phyloP scores from a whole-genome alignment of 2,113 vertebrate genomes.

The Cryptomyrus ogoouensis region DNA sequence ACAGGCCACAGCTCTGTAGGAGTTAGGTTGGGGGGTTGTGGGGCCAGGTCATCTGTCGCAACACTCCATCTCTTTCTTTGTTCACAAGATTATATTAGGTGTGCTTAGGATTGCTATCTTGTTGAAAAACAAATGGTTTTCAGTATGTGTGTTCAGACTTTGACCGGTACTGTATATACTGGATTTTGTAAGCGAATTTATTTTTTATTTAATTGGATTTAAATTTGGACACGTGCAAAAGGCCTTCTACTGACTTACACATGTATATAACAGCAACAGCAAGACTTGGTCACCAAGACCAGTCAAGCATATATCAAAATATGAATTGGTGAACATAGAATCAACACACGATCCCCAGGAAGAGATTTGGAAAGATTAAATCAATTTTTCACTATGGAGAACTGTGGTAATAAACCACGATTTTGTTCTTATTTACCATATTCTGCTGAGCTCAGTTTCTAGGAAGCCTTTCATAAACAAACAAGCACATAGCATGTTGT shows the following conservation, averaged over 20 bases:
- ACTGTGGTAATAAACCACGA: background rate
- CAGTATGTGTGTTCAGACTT: background rate
- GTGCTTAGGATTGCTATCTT: background rate
- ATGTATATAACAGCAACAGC: background rate
- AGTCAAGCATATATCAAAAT: background rate
- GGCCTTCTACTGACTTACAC: background rate
- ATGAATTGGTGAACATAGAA: background rate
- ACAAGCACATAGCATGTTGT: background rate
- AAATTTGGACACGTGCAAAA: background rate
- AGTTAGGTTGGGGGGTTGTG: background rate
- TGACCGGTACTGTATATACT: background rate
- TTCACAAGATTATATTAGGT: background rate
- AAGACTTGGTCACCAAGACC: background rate
- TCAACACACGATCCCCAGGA: background rate
- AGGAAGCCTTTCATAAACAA: background rate
- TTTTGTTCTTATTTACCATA: background rate
- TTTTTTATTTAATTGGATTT: background rate
- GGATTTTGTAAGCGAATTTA: background rate
- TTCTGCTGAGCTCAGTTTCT: background rate
- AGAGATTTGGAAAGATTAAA: background rate
- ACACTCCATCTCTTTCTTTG: background rate
- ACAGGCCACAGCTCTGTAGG: background rate
- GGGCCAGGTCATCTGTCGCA: background rate
- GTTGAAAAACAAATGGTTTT: background rate
- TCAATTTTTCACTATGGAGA: no score